A percentile compares a stretch with the other conserved stretches of the same genome.
Evolutionary conservation across 23 tunicate species (phyloP).

Genomic region (Styela plicata): DNA sequence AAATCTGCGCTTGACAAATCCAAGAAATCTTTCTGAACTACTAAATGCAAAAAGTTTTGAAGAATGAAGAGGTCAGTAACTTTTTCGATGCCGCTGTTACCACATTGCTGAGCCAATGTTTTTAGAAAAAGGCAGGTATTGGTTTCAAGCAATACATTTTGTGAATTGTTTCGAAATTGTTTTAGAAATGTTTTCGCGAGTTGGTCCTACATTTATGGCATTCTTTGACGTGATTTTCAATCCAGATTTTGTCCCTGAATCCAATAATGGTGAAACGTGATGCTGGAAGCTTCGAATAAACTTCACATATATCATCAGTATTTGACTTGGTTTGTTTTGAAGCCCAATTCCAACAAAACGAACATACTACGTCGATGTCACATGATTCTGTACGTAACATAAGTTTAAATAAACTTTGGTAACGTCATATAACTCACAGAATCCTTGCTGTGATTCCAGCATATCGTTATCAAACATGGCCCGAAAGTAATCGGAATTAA

Average conservation of each 20-base stretch:
- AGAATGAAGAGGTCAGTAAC: not conserved
- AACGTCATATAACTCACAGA: too few relatives aligned
- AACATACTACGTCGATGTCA: too few relatives aligned
- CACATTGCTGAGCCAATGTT: not conserved
- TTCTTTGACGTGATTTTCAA: not conserved
- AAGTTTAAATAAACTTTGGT: too few relatives aligned
- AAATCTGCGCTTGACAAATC: not conserved
- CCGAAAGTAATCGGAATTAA: too few relatives aligned
- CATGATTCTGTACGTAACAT: too few relatives aligned
- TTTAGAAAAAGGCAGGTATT: not conserved
- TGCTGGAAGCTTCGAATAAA: not conserved
- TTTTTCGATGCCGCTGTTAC: not conserved
- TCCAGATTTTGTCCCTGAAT: not conserved
- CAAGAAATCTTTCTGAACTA: not conserved
- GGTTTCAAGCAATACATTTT: not conserved
- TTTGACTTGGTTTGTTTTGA: not conserved
- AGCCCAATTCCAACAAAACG: not conserved
- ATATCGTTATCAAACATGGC: too few relatives aligned
- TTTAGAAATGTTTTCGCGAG: not conserved
- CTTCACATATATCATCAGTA: not conserved
- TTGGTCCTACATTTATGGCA: not conserved
- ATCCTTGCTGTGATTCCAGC: too few relatives aligned
- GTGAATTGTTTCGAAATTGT: not conserved
- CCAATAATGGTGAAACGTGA: not conserved
- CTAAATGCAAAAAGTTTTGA: not conserved